A percentile compares a stretch with the other conserved stretches of the same genome.
phyloP scores from a whole-genome alignment of 1,140 invertebrate genomes.

The Heterodera schachtii region DNA sequence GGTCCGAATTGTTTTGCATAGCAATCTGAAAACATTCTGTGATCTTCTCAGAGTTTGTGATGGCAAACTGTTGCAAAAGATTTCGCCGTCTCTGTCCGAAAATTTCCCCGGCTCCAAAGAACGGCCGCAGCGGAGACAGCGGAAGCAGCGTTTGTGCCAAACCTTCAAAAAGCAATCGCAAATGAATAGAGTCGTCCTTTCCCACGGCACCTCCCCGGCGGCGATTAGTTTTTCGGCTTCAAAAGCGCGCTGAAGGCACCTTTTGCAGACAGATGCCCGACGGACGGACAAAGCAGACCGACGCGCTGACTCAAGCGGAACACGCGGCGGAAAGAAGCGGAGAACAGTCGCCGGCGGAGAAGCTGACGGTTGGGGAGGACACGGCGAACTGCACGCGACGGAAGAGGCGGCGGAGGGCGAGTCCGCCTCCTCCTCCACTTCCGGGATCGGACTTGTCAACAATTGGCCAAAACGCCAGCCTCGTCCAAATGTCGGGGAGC shows the following conservation, averaged over 20 bases:
- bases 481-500: background rate
- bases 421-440: conserved; percentile 11
- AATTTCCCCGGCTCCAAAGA: conserved; percentile 48
- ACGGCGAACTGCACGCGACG: background rate
- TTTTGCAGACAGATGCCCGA: conserved; percentile 24
- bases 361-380: conserved; percentile 9
- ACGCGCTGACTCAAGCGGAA: background rate
- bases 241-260: conserved; percentile 34
- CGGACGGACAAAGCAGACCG: background rate
- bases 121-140: conserved; percentile 38
- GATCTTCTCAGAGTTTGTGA: background rate
- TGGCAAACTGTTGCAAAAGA: conserved; percentile 38
- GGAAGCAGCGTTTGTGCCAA: conserved; percentile 44
- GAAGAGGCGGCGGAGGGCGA: background rate
- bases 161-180: conserved; percentile 16
- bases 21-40: conserved; percentile 32
- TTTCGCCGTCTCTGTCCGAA: conserved; percentile 36
- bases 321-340: background rate
- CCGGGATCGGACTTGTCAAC: conserved; percentile 25
- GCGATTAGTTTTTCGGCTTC: conserved; percentile 43
- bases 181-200: conserved; percentile 14
- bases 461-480: background rate
- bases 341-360: background rate
- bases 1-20: conserved; percentile 45
- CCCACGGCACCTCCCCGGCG: conserved; percentile 27